Conservation (phyloP, 1,140 invertebrate species). For the Aphelenchoides avenae region DNA sequence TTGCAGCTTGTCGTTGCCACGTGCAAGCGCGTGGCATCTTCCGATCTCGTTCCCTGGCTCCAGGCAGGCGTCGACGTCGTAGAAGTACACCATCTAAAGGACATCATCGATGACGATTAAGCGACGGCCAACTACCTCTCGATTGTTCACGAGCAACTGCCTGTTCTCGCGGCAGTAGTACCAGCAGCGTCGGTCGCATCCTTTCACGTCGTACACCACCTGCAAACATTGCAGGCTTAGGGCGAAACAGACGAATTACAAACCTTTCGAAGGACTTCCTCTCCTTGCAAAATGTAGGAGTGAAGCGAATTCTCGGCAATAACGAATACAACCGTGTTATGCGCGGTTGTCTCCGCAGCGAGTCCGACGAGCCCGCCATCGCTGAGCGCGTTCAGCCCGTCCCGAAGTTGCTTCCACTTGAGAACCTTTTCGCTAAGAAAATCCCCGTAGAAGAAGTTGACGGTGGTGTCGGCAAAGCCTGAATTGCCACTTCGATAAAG, state of each 20-base stretch:
- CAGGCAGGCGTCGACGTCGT: slow-evolving; percentile 44
- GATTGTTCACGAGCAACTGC: slow-evolving; percentile 40
- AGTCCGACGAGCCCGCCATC: slow-evolving; percentile 39
- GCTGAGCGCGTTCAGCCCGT: slow-evolving; percentile 2
- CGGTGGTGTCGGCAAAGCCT: slow-evolving; percentile 42
- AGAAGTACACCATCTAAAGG: slow-evolving; percentile 56
- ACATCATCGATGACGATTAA: not conserved
- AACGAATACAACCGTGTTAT: slow-evolving; percentile 40
- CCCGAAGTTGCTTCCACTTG: slow-evolving; percentile 31
- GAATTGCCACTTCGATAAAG: slow-evolving; percentile 4
- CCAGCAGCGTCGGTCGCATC: slow-evolving; percentile 44
- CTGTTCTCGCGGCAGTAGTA: slow-evolving; percentile 34
- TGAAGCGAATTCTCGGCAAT: slow-evolving; percentile 30
- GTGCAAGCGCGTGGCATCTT: slow-evolving; percentile 38
- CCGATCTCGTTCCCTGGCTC: slow-evolving; percentile 45
- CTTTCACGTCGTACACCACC: slow-evolving; percentile 35
- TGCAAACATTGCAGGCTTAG: slow-evolving; percentile 12
- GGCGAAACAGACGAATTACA: slow-evolving; percentile 1
- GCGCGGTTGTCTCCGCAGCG: slow-evolving; percentile 11
- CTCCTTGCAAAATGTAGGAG: slow-evolving; percentile 37
- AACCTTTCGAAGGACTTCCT: slow-evolving; percentile 18
- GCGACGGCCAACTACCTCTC: slow-evolving; percentile 27
- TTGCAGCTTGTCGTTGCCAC: slow-evolving; percentile 51
- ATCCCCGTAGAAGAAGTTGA: slow-evolving; percentile 40
- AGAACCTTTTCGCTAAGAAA: slow-evolving; percentile 30